Conservation (phyloP, 2,113 vertebrate species). For the Hemiscyllium ocellatum region DNA sequence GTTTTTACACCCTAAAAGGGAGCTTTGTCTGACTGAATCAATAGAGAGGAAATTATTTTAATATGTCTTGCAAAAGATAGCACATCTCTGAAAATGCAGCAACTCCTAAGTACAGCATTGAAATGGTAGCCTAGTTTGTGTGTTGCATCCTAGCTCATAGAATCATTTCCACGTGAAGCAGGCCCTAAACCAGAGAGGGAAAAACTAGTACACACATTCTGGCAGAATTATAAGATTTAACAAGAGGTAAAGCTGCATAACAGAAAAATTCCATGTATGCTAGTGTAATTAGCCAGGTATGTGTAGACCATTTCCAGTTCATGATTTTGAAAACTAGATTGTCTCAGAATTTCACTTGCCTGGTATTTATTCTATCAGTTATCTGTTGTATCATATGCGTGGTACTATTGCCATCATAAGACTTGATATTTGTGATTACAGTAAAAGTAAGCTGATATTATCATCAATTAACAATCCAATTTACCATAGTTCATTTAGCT, state of each 20-base stretch:
- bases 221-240: neutral
- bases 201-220: neutral
- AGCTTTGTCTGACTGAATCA: neutral
- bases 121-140: neutral
- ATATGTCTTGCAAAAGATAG: neutral
- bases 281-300: neutral
- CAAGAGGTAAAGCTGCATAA: neutral
- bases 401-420: neutral
- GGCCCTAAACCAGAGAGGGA: neutral
- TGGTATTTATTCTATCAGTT: neutral
- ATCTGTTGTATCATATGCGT: neutral
- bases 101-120: neutral
- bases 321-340: neutral
- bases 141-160: neutral
- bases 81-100: neutral
- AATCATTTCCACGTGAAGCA: neutral
- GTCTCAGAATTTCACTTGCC: neutral
- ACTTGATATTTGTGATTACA: neutral
- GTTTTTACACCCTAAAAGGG: neutral
- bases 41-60: neutral
- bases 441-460: neutral
- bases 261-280: neutral
- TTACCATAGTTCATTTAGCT: neutral
- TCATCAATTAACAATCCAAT: neutral
- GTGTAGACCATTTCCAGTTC: neutral